Base-by-base conservation (phyloP, 2,888 invertebrate species). In the Drosophila affinis region DNA sequence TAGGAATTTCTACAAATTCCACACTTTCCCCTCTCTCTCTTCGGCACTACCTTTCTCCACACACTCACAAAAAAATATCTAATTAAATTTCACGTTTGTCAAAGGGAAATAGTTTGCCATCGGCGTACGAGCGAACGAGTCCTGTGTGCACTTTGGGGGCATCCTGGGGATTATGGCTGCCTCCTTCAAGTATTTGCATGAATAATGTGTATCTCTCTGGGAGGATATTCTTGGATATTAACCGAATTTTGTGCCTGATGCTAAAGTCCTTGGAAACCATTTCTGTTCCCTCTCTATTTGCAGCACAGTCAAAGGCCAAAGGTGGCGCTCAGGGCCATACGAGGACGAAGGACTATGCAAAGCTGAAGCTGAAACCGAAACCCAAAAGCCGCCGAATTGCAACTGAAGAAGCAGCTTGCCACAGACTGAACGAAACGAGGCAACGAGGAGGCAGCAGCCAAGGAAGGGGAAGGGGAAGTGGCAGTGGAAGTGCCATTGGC, bases 41-140 rank as follows among this genome's bases (percentile, higher is more conserved):
- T 39, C n/a, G 46, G 39, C 60, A 53, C 56, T 67, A 55, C 39
- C 57, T 14, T 45, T n/a, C 18, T 29, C 57, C 12, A 44, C 52
- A 57, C 12, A 29, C 29, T 9, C 32, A 21, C n/a, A 49, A 24
- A 65, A 72, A 72, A 72, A 60, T 72, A 65, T 72, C 59, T 72
- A 73, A 72, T 73, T 72, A 72, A 61, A 67, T 73, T 73, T 73
- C 21, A 45, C 49, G 45, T 73, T 67, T 73, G 62, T 73, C 73
- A 73, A 73, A 73, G 73, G 56, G 18, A 73, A 73, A 73, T 73
- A 73, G 59, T 72, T 72, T 52, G 56, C 32, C n/a, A 64, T 46
- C 27, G 60, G 46, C 7, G 27, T 7, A 7, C 6, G 7, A 7
- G 7, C 27, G 53, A 24, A 65, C 49, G 39, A 34, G 18, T 34